Conservation (phyloP, 2,888 invertebrate species). For the Lucinisca nassula region DNA sequence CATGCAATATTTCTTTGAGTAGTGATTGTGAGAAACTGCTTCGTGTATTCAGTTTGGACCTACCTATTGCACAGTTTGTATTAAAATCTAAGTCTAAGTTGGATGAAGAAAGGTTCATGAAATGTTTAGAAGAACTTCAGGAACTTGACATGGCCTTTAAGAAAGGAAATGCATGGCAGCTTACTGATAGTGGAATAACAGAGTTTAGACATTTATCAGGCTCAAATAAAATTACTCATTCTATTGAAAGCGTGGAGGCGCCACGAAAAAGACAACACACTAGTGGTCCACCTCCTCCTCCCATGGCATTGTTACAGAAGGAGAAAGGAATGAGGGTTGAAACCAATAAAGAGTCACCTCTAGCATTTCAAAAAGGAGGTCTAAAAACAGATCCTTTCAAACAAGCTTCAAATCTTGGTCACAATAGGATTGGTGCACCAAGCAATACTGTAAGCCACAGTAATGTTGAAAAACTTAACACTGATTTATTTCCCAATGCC, state of each 20-base stretch:
- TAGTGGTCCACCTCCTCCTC: conserved; percentile 36
- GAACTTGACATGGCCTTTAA: neutral
- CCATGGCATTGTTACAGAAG: conserved; percentile 46
- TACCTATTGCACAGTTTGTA: neutral
- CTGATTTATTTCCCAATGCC: neutral
- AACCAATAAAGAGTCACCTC: neutral
- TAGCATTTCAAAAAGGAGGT: neutral
- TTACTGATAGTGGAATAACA: neutral
- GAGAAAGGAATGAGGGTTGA: neutral
- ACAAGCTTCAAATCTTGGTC: neutral
- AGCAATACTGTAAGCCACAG: neutral
- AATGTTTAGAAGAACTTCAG: neutral
- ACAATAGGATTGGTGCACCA: neutral
- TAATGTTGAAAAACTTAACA: neutral
- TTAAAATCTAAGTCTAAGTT: neutral
- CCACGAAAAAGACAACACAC: neutral
- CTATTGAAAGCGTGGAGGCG: neutral
- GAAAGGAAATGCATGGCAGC: neutral
- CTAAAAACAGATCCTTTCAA: neutral
- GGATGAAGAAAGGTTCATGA: neutral
- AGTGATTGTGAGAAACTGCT: neutral
- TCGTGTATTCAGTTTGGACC: neutral
- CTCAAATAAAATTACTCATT: neutral
- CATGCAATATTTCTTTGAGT: neutral
- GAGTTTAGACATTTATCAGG: neutral